Evolutionary conservation across 2,113 vertebrate species (phyloP).

Genomic region (Microtus richardsoni): DNA sequence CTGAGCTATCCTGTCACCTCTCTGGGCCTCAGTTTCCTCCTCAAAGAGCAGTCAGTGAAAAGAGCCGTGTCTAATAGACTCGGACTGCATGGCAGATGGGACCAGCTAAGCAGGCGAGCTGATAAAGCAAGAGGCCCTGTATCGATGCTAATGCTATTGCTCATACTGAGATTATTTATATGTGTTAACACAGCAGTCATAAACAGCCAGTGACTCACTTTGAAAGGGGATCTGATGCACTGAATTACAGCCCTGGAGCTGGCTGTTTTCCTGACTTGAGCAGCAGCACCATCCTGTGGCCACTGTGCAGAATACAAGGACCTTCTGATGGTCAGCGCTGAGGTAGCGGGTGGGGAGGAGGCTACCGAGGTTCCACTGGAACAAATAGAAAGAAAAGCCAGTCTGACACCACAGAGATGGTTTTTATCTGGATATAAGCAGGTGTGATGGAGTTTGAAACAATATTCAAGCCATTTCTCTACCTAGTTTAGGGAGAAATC

Average conservation of each 20-base stretch:
- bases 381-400: not conserved
- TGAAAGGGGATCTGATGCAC: not conserved
- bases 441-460: not conserved
- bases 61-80: not conserved
- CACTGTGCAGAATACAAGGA: not conserved
- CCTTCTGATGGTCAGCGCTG: accelerated
- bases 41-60: not conserved
- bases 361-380: not conserved
- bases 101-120: not conserved
- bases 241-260: accelerated
- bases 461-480: not conserved
- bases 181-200: conserved; percentile 53
- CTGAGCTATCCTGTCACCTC: not conserved
- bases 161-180: conserved; percentile 50
- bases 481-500: not conserved
- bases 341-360: accelerated
- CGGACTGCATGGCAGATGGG: not conserved
- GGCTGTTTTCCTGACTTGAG: conserved; percentile 62
- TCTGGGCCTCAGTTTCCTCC: conserved; percentile 41
- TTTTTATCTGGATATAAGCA: not conserved
- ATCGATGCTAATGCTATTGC: not conserved
- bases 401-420: not conserved
- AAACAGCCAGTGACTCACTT: conserved; percentile 66
- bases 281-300: conserved; percentile 85
- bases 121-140: not conserved